Evolutionary conservation across 2,113 vertebrate species (phyloP).

Genomic region (Phylloscopus trochiloides): DNA sequence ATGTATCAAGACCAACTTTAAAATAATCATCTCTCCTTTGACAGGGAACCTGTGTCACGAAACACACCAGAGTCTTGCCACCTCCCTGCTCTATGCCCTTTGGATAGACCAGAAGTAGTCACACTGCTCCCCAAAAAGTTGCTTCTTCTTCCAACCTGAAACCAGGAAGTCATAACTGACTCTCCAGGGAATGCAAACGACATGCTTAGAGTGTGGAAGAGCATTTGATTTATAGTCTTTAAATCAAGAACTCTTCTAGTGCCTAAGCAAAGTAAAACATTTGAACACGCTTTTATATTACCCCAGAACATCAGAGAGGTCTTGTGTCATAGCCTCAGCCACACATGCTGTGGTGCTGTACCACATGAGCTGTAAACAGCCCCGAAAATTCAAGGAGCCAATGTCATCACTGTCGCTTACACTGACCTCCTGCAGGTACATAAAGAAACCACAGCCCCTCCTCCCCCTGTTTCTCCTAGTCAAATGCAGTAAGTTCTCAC

Average conservation of each 20-base stretch:
- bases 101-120: background rate
- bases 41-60: background rate
- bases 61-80: background rate
- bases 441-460: slow-evolving; percentile 7
- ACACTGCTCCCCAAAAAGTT: background rate
- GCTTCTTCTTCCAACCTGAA: background rate
- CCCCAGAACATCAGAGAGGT: background rate
- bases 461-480: background rate
- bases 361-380: background rate
- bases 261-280: background rate
- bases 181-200: background rate
- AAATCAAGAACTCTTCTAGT: background rate
- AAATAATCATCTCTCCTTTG: background rate
- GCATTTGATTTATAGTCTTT: background rate
- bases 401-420: background rate
- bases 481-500: background rate
- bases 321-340: background rate
- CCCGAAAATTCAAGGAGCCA: background rate
- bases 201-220: background rate
- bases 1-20: background rate
- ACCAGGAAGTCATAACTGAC: background rate
- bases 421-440: background rate
- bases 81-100: background rate
- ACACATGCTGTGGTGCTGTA: background rate
- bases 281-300: background rate